These are phyloP conservation scores for Ciconia stormi DNA, from an alignment of 2,113 vertebrate species.

Conservation along the genomic window DNA sequence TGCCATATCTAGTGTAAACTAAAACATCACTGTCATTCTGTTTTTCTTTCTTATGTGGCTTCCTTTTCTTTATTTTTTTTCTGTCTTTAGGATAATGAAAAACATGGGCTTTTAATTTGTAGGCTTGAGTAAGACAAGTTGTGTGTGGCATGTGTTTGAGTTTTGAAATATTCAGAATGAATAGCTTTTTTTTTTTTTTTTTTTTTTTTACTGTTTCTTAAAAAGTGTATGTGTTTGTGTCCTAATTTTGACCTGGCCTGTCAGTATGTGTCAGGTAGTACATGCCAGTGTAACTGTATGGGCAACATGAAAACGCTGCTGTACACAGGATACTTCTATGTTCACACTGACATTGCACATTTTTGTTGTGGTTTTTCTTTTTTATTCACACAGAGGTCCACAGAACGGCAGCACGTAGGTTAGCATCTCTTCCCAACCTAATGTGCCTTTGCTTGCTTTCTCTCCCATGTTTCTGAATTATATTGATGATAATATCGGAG, in stretches of 20 bases:
- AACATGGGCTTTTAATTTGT: slow-evolving; percentile 79
- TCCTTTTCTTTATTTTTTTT: slow-evolving; percentile 64
- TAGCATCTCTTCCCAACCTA: not conserved
- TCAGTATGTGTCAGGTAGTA: slow-evolving; percentile 7
- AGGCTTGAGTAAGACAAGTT: slow-evolving; percentile 74
- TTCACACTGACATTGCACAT: not conserved
- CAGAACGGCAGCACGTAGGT: not conserved
- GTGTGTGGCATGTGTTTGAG: slow-evolving; percentile 73
- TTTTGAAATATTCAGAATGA: slow-evolving; percentile 71
- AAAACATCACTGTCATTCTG: slow-evolving; percentile 87
- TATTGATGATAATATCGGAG: not conserved
- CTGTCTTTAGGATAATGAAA: slow-evolving; percentile 80
- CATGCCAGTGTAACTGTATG: not conserved
- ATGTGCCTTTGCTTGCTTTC: not conserved
- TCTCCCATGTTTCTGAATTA: not conserved
- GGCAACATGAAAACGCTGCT: not conserved
- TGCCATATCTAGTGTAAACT: slow-evolving; percentile 85
- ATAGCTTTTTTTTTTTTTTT: slow-evolving; percentile 36
- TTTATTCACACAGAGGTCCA: not conserved
- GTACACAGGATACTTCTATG: not conserved
- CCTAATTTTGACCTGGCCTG: slow-evolving; percentile 57
- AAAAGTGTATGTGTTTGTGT: not conserved
- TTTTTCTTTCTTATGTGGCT: slow-evolving; percentile 79
- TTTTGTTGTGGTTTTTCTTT: not conserved
- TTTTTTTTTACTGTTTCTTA: slow-evolving; percentile 13